phyloP scores from a whole-genome alignment of 2,113 vertebrate genomes.

The Cairina moschata region DNA sequence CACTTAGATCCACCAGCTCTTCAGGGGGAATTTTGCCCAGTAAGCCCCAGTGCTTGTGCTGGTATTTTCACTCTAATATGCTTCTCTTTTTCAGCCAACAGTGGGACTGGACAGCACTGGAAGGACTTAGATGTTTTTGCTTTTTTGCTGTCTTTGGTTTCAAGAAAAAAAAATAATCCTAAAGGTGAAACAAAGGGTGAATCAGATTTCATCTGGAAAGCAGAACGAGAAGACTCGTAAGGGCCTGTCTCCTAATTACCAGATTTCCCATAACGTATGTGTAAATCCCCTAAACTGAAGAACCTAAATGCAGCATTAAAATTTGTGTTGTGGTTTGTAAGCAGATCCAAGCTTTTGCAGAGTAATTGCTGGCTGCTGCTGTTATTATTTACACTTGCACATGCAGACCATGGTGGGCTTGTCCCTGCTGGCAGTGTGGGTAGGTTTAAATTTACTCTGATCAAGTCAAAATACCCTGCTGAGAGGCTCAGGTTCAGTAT shows the following conservation, averaged over 20 bases:
- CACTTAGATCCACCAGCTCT: neutral
- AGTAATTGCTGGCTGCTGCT: neutral
- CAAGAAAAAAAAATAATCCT: neutral
- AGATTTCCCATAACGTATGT: neutral
- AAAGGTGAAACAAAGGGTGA: neutral
- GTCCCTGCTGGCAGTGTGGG: neutral
- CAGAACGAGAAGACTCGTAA: neutral
- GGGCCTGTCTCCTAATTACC: neutral
- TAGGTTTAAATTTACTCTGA: slow-evolving; percentile 15
- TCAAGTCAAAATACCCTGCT: slow-evolving; percentile 16
- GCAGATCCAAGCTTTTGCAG: neutral
- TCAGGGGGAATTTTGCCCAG: neutral
- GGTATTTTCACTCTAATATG: neutral
- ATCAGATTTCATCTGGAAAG: neutral
- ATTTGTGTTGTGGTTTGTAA: neutral
- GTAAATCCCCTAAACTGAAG: neutral
- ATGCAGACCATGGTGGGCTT: neutral
- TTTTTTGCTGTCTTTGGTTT: neutral
- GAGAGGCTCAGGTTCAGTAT: slow-evolving; percentile 24
- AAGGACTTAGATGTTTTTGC: neutral
- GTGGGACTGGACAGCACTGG: neutral
- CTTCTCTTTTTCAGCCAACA: neutral
- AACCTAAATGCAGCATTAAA: neutral
- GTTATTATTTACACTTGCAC: slow-evolving; percentile 1
- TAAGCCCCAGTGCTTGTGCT: neutral